phyloP scores from a whole-genome alignment of 2,113 vertebrate genomes.

The Anhinga anhinga region DNA sequence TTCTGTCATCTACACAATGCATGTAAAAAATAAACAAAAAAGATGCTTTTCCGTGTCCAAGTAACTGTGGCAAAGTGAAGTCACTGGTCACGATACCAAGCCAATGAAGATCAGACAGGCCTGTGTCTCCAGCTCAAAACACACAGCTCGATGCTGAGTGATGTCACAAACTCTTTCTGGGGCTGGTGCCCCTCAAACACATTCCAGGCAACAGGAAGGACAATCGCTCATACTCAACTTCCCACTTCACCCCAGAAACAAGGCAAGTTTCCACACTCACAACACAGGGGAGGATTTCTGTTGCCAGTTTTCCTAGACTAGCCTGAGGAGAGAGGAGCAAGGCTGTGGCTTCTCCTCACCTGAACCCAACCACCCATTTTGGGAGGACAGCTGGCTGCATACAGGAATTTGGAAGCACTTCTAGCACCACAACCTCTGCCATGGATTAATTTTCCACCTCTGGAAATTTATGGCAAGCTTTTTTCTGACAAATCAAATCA shows the following conservation, averaged over 20 bases:
- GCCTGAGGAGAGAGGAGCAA: not conserved
- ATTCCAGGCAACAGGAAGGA: not conserved
- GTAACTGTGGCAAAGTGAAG: not conserved
- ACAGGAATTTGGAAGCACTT: not conserved
- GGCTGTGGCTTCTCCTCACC: not conserved
- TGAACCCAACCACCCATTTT: not conserved
- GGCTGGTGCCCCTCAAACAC: not conserved
- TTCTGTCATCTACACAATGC: not conserved
- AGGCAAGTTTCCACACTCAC: not conserved
- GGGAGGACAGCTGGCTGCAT: not conserved
- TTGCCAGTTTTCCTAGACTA: not conserved
- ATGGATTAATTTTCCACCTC: not conserved
- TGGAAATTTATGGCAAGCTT: not conserved
- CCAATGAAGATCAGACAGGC: not conserved
- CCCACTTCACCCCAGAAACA: not conserved
- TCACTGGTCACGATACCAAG: not conserved
- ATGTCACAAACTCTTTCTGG: not conserved
- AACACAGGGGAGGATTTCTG: not conserved
- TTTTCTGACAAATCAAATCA: slow-evolving; percentile 28
- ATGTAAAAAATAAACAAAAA: not conserved
- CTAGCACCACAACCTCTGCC: not conserved
- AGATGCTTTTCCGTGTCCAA: not conserved
- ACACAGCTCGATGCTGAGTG: not conserved
- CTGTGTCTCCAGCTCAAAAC: not conserved
- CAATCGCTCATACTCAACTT: not conserved